phyloP scores from a whole-genome alignment of 2,113 vertebrate species.

The Hyla sarda region DNA sequence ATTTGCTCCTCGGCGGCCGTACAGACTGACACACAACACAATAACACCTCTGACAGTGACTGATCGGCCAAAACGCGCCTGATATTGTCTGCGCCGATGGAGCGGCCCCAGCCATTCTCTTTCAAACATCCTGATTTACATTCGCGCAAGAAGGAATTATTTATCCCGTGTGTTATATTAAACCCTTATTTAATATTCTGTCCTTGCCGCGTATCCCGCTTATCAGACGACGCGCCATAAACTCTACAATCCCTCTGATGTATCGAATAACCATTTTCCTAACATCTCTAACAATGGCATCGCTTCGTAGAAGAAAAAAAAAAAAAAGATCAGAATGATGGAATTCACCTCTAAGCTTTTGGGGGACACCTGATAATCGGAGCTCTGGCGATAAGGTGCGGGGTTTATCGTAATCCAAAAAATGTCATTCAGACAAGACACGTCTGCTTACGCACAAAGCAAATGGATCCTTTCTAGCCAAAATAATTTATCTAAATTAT shows the following conservation, averaged over 20 bases:
- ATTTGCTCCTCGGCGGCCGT: slow-evolving; percentile 38
- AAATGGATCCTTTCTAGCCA: no score
- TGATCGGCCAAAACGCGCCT: slow-evolving; percentile 23
- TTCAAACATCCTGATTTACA: slow-evolving; percentile 23
- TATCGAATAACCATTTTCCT: not conserved
- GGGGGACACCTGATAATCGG: not conserved
- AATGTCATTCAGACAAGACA: no score
- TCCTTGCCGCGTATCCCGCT: slow-evolving; percentile 2
- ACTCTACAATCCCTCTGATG: slow-evolving; percentile 11
- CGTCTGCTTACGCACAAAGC: no score
- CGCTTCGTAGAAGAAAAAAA: no score
- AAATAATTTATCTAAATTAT: no score
- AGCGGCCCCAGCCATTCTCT: not conserved
- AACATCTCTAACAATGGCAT: not conserved
- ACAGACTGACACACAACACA: slow-evolving; percentile 32
- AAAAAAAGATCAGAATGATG: not conserved
- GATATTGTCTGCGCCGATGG: slow-evolving; percentile 29
- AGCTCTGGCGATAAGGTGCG: no score
- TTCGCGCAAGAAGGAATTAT: slow-evolving; percentile 24
- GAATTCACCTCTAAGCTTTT: not conserved
- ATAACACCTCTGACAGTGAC: slow-evolving; percentile 47
- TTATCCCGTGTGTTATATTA: slow-evolving; percentile 34
- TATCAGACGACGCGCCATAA: slow-evolving; percentile 5
- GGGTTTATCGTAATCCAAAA: no score
- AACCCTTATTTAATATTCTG: slow-evolving; percentile 3